Evolutionary conservation across 2,113 vertebrate genomes (phyloP).

Genomic region (Capreolus pygargus): DNA sequence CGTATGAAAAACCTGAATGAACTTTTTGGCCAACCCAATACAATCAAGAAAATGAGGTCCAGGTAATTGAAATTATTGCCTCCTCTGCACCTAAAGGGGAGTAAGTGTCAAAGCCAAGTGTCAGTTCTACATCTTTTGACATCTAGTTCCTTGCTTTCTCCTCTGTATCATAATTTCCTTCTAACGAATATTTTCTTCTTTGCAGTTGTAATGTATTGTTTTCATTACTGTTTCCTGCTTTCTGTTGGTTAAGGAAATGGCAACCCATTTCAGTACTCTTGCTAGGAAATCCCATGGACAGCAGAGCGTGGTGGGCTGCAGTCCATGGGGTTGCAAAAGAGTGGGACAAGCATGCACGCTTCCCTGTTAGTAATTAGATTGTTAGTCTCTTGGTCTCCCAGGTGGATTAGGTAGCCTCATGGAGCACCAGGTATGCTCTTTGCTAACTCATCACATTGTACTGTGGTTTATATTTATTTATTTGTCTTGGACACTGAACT

Average conservation of each 20-base stretch:
- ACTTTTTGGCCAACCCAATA: background rate
- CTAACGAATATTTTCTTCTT: background rate
- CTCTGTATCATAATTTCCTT: background rate
- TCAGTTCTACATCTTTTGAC: background rate
- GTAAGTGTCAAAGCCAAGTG: background rate
- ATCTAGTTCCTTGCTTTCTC: background rate
- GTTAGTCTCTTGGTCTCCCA: background rate
- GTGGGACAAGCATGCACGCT: background rate
- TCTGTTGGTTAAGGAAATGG: background rate
- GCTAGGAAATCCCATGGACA: background rate
- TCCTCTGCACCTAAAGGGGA: background rate
- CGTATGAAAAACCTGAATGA: background rate
- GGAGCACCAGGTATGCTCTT: background rate
- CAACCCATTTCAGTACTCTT: background rate
- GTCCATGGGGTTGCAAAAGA: background rate
- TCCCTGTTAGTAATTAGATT: background rate
- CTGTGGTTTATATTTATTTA: background rate
- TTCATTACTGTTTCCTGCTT: background rate
- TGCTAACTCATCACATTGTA: rapidly evolving
- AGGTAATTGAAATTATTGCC: background rate
- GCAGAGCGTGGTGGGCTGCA: background rate
- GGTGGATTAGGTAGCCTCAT: background rate
- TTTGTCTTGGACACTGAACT: background rate
- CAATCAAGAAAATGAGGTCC: slow-evolving; percentile 11
- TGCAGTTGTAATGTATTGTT: background rate